Evolutionary conservation across 2,113 vertebrate species (phyloP).

Genomic region (Nothocercus nigrocapillus): DNA sequence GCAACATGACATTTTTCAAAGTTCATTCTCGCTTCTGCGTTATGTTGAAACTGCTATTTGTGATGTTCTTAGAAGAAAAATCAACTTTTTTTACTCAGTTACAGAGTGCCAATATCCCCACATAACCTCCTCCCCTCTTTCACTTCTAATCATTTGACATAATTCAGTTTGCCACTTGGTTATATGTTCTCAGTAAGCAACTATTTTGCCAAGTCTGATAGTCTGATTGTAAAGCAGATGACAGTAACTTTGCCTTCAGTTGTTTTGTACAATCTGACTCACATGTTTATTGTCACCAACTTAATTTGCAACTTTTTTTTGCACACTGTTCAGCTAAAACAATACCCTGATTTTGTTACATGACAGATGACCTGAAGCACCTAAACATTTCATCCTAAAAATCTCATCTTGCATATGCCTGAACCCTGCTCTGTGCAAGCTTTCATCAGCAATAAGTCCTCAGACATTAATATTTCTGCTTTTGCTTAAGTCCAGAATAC

Average conservation of each 20-base stretch:
- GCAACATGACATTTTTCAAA: not conserved
- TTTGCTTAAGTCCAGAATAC: no score
- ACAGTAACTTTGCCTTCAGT: not conserved
- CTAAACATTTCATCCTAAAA: not conserved
- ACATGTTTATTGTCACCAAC: not conserved
- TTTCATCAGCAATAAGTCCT: not conserved
- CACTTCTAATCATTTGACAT: not conserved
- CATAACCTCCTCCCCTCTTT: not conserved
- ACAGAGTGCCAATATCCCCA: not conserved
- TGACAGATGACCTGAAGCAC: fast-evolving
- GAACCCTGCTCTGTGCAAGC: not conserved
- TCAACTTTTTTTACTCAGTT: not conserved
- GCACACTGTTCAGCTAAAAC: not conserved
- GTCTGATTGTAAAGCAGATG: not conserved
- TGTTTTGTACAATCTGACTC: not conserved
- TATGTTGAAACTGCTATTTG: not conserved
- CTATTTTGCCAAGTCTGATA: not conserved
- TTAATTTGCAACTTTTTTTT: not conserved
- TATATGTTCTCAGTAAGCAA: not conserved
- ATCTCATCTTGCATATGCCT: not conserved
- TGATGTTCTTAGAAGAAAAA: not conserved
- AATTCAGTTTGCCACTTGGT: not conserved
- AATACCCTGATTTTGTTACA: not conserved
- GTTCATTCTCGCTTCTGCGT: not conserved
- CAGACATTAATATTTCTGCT: no score